phyloP scores from a whole-genome alignment of 2,888 invertebrate genomes.

The Leucoma salicis region DNA sequence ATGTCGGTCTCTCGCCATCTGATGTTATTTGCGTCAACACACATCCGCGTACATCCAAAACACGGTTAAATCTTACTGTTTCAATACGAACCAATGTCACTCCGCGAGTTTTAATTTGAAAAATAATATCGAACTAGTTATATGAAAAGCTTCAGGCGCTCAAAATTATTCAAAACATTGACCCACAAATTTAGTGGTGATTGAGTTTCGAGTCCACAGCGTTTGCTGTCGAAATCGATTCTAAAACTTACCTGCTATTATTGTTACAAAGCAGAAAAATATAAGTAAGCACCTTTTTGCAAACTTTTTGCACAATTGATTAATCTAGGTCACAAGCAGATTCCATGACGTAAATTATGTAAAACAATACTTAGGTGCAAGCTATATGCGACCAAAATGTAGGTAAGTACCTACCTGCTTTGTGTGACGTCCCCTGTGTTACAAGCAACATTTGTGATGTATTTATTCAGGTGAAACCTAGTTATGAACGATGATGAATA shows the following conservation, averaged over 20 bases:
- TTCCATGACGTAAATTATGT: constrained; percentile 26
- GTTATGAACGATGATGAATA: constrained; percentile 24
- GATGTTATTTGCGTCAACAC: constrained; percentile 61
- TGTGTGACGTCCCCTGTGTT: too few relatives aligned
- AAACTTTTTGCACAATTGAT: constrained; percentile 20
- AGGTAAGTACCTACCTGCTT: too few relatives aligned
- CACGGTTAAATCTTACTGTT: constrained; percentile 31
- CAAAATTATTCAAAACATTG: constrained; percentile 48
- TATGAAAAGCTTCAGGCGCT: constrained; percentile 49
- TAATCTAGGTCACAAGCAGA: constrained; percentile 23
- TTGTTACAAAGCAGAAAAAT: constrained; percentile 7
- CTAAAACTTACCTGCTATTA: constrained; percentile 12
- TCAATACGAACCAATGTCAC: constrained; percentile 38
- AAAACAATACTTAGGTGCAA: too few relatives aligned
- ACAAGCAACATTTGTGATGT: constrained; percentile 20
- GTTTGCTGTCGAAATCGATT: constrained; percentile 22
- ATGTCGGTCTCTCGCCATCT: constrained; percentile 49
- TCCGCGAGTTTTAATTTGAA: constrained; percentile 19
- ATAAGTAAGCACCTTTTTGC: constrained; percentile 5
- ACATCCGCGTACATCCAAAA: constrained; percentile 39
- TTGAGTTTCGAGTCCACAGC: constrained; percentile 22
- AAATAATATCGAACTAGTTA: constrained; percentile 35
- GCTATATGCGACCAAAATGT: too few relatives aligned
- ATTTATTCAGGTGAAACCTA: constrained; percentile 52
- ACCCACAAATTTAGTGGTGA: constrained; percentile 49